Percentiles rank a stretch among this genome's conserved stretches.
Evolutionary conservation across 2,888 invertebrate species (phyloP).

Genomic region (Caenorhabditis panamensis): DNA sequence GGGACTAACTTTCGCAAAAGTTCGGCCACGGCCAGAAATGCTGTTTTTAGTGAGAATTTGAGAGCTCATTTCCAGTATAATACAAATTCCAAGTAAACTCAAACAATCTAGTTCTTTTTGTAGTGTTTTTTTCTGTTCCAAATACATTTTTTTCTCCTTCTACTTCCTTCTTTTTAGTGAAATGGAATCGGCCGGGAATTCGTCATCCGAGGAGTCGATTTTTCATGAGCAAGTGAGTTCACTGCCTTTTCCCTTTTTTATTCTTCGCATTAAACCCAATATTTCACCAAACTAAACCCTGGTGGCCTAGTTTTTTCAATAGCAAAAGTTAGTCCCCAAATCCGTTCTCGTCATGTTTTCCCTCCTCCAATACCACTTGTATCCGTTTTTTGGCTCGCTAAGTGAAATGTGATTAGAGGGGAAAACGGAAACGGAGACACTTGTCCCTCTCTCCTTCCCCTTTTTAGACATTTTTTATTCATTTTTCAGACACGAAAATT

Average conservation of each 20-base stretch:
- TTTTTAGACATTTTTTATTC: background rate
- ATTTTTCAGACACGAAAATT: conserved; percentile 62
- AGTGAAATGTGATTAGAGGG: conserved; percentile 47
- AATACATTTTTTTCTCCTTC: background rate
- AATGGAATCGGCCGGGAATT: conserved; percentile 48
- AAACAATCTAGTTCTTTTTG: too few relatives aligned
- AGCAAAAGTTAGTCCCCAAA: too few relatives aligned
- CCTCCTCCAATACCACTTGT: background rate
- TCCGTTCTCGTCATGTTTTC: conserved; percentile 3
- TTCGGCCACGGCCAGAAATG: too few relatives aligned
- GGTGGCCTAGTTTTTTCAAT: too few relatives aligned
- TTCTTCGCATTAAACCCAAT: too few relatives aligned
- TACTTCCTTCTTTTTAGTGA: conserved; percentile 9
- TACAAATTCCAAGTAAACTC: too few relatives aligned
- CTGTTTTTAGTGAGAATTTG: too few relatives aligned
- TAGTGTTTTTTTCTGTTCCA: background rate
- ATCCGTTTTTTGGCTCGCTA: conserved; percentile 4
- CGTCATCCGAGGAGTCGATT: conserved; percentile 63
- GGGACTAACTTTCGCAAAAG: too few relatives aligned
- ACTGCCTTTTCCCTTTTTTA: too few relatives aligned
- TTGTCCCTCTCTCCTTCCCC: conserved; percentile 10
- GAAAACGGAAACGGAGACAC: conserved; percentile 4
- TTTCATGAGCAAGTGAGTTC: conserved; percentile 59
- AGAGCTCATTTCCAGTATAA: too few relatives aligned
- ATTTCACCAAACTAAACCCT: too few relatives aligned